Evolutionary conservation across 2,797 vertebrate species (phyloP).

Genomic region (Darevskia nairensis): DNA sequence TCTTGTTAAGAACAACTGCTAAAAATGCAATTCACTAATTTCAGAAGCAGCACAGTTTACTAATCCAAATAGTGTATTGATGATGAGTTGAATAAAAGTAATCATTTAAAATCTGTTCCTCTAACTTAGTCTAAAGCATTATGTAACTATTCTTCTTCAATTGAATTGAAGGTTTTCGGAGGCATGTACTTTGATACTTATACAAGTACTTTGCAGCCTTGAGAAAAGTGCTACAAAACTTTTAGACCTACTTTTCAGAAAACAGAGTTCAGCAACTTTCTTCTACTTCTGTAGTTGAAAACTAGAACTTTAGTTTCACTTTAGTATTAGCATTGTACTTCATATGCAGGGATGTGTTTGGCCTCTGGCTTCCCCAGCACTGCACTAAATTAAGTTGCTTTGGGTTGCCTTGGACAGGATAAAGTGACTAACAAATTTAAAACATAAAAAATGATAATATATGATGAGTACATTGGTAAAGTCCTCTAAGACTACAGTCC

Average conservation of each 20-base stretch:
- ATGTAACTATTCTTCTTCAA: background rate
- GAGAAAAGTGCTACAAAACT: background rate
- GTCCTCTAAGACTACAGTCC: background rate
- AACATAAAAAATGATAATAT: too few relatives aligned
- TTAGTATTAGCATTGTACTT: background rate
- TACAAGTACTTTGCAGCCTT: constrained; percentile 18
- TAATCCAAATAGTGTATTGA: constrained; percentile 32
- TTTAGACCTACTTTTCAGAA: background rate
- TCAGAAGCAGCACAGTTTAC: background rate
- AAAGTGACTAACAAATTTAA: too few relatives aligned
- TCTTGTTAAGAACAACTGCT: constrained; percentile 4
- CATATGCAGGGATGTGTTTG: too few relatives aligned
- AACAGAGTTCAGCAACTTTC: background rate
- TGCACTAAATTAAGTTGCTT: too few relatives aligned
- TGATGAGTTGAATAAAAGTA: background rate
- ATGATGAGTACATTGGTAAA: too few relatives aligned
- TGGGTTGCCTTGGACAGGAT: too few relatives aligned
- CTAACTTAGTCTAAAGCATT: constrained; percentile 4
- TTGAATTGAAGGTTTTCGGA: constrained; percentile 2
- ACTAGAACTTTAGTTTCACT: background rate
- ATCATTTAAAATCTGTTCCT: constrained; percentile 35
- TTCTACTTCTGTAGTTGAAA: constrained; percentile 3
- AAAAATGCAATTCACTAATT: constrained; percentile 2
- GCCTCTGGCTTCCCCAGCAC: too few relatives aligned
- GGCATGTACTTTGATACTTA: background rate